Evolutionary conservation across 2,888 invertebrate genomes (phyloP).

Genomic region (Agapostemon virescens): DNA sequence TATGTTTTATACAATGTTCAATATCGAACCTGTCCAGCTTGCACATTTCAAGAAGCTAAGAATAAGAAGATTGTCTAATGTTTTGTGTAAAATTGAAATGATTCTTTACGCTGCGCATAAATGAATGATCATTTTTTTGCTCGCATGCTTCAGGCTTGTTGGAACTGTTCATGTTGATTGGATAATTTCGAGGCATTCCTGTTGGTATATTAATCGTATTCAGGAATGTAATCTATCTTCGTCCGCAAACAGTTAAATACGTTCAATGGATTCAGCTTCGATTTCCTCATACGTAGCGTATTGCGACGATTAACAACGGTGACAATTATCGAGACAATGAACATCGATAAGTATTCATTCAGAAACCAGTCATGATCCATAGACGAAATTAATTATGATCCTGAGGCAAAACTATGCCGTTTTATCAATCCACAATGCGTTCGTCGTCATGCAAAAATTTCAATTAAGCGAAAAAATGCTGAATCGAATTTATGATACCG

Average conservation of each 20-base stretch:
- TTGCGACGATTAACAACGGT: not conserved
- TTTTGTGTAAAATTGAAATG: not conserved
- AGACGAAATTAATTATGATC: not conserved
- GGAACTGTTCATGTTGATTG: not conserved
- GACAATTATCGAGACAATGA: not conserved
- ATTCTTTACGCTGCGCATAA: not conserved
- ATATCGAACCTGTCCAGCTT: too few species aligned
- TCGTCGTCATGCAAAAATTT: not conserved
- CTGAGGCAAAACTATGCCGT: not conserved
- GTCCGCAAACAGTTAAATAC: not conserved
- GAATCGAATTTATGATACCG: too few species aligned
- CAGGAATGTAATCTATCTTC: not conserved
- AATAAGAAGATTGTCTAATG: not conserved
- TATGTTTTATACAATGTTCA: too few species aligned
- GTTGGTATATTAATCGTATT: not conserved
- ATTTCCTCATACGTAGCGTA: not conserved
- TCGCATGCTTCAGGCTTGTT: not conserved
- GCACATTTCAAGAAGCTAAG: not conserved
- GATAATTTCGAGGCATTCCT: not conserved
- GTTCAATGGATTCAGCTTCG: not conserved
- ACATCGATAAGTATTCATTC: not conserved
- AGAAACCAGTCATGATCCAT: not conserved
- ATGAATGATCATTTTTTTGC: not conserved
- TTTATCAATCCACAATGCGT: not conserved
- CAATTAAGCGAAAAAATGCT: too few species aligned